phyloP scores from a whole-genome alignment of 2,113 vertebrate genomes.

The Clarias gariepinus region DNA sequence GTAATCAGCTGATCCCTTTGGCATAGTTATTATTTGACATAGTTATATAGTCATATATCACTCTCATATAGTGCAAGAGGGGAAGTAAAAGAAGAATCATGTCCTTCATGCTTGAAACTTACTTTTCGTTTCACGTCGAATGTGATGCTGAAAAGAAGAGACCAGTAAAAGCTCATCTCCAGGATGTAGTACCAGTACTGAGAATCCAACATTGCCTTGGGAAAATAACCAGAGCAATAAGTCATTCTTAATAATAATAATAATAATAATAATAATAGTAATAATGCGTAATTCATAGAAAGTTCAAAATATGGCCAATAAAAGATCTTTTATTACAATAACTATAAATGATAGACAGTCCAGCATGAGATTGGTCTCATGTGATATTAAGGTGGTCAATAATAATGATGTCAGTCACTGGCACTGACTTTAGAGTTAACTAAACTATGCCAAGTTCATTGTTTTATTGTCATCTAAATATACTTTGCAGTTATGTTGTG shows the following conservation, averaged over 20 bases:
- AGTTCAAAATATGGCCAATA: neutral
- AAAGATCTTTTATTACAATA: conserved; percentile 16
- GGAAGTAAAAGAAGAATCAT: neutral
- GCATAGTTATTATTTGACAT: neutral
- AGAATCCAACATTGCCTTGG: conserved; percentile 83
- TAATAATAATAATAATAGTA: neutral
- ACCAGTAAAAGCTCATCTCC: conserved; percentile 92
- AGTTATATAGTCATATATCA: neutral
- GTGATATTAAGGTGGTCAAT: conserved; percentile 25
- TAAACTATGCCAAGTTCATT: conserved; percentile 31
- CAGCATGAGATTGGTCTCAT: neutral
- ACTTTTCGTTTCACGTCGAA: conserved; percentile 91
- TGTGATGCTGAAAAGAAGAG: conserved; percentile 85
- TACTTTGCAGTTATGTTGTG: conserved; percentile 33
- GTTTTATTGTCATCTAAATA: conserved; percentile 47
- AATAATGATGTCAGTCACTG: conserved; percentile 41
- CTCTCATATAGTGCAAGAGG: neutral
- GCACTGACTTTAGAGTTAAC: conserved; percentile 22
- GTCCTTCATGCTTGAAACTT: conserved; percentile 54
- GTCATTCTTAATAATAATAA: neutral
- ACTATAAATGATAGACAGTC: conserved; percentile 35
- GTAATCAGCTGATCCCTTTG: neutral
- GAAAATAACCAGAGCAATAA: conserved; percentile 23
- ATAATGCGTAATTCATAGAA: neutral
- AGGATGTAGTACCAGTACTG: conserved; percentile 96